Conservation (phyloP, 1,140 invertebrate genomes). For the Pogonognathellus flavescens region DNA sequence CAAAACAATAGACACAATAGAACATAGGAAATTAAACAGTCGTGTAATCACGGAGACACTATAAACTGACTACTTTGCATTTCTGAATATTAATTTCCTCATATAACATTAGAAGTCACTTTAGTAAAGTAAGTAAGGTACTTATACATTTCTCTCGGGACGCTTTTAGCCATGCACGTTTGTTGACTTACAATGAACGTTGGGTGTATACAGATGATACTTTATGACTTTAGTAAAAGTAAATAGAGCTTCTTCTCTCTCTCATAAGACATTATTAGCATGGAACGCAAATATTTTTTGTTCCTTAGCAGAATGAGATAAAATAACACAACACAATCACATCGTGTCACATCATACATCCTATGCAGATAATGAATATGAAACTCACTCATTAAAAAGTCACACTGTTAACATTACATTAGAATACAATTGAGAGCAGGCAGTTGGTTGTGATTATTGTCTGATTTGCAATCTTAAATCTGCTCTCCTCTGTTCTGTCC, state of each 20-base stretch:
- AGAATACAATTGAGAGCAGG: constrained; percentile 28
- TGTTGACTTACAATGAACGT: too few relatives aligned
- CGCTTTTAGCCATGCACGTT: too few relatives aligned
- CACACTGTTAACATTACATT: constrained; percentile 7
- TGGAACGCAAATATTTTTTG: background rate
- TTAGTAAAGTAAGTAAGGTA: too few relatives aligned
- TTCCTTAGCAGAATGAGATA: background rate
- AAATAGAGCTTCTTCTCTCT: background rate
- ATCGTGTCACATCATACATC: constrained; percentile 8
- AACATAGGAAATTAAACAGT: too few relatives aligned
- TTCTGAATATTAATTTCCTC: too few relatives aligned
- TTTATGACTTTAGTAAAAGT: background rate
- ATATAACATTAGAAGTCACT: too few relatives aligned
- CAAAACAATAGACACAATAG: too few relatives aligned
- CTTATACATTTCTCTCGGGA: too few relatives aligned
- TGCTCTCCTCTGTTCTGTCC: background rate
- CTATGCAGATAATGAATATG: constrained; percentile 16
- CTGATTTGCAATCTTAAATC: constrained; percentile 17
- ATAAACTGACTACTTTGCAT: too few relatives aligned
- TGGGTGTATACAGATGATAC: background rate
- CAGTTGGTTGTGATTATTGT: constrained; percentile 31
- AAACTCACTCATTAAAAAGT: constrained; percentile 34
- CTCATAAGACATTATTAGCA: background rate
- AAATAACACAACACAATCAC: constrained; percentile 7
- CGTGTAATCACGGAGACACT: too few relatives aligned